Percentiles rank a stretch among this genome's conserved stretches.
Conservation (phyloP, 1,140 invertebrate species). For the Drosophila quadrilineata region DNA sequence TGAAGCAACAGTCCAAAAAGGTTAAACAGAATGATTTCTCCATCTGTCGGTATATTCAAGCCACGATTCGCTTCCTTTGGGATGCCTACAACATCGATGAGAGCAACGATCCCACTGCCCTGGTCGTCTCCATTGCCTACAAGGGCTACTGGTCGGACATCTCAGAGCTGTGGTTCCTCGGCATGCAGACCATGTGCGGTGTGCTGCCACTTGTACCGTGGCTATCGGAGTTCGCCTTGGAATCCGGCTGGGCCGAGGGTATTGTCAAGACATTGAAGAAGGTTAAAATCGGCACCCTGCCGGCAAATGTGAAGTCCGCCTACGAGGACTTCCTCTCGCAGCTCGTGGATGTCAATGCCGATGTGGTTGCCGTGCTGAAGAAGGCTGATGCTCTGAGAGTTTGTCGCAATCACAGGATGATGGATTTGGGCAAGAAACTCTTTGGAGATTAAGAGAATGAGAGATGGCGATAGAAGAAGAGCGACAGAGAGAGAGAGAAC, state of each 20-base stretch:
- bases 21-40: constrained; percentile 93
- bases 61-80: constrained; percentile 94
- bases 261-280: constrained; percentile 90
- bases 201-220: constrained; percentile 91
- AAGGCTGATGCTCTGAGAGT: constrained; percentile 91
- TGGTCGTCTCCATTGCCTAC: constrained; percentile 92
- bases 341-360: constrained; percentile 90
- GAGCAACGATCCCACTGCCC: constrained; percentile 88
- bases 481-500: too few species aligned
- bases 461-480: too few species aligned
- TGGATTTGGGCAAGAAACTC: constrained; percentile 92
- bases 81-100: constrained; percentile 95
- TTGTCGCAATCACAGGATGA: constrained; percentile 92
- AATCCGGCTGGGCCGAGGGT: constrained; percentile 95
- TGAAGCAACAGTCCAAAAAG: constrained; percentile 91
- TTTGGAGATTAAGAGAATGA: constrained; percentile 91
- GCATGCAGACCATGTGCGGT: constrained; percentile 94
- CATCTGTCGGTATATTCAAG: constrained; percentile 92
- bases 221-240: constrained; percentile 94
- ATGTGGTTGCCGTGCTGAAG: constrained; percentile 89
- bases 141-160: constrained; percentile 94
- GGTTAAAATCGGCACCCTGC: constrained; percentile 90
- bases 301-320: constrained; percentile 91
- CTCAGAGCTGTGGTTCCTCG: constrained; percentile 95
- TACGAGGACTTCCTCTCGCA: constrained; percentile 94